A percentile compares a stretch with the other conserved stretches of the same genome.
These are phyloP conservation scores for Heptranchias perlo DNA, from an alignment of 2,113 vertebrate genomes.

Conservation along the genomic window DNA sequence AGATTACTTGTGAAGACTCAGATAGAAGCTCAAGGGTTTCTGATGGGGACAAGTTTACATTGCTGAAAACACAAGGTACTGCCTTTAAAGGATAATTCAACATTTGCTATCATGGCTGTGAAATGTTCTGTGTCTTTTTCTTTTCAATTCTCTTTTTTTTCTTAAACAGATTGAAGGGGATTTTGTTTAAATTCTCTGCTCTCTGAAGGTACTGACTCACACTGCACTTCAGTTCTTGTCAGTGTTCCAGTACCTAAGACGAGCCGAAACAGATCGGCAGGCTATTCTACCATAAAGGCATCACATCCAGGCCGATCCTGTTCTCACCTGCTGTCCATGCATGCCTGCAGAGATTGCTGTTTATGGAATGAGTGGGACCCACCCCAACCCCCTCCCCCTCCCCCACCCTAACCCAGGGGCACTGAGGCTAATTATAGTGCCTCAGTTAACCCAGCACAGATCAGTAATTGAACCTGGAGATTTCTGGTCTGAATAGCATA, in stretches of 20 bases:
- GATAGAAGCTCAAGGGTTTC: background rate
- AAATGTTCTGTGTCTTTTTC: background rate
- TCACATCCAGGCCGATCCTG: too few species aligned
- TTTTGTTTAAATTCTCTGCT: background rate
- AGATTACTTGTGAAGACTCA: background rate
- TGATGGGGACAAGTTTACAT: background rate
- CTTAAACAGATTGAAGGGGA: background rate
- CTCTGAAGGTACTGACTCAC: background rate
- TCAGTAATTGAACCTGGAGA: background rate
- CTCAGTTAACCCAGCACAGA: background rate
- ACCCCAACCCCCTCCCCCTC: too few species aligned
- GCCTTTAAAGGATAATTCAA: background rate
- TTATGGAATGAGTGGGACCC: too few species aligned
- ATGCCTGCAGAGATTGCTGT: too few species aligned
- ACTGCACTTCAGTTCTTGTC: too few species aligned
- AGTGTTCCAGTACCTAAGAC: too few species aligned
- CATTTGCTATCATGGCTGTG: background rate
- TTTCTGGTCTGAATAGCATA: background rate
- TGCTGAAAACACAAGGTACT: constrained; percentile 11
- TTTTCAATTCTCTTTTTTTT: too few species aligned
- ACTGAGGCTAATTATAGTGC: too few species aligned
- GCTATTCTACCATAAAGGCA: too few species aligned
- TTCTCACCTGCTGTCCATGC: too few species aligned
- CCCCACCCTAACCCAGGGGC: too few species aligned
- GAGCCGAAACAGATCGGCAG: too few species aligned